Percentiles rank a stretch among this genome's conserved stretches.
phyloP scores from a whole-genome alignment of 2,797 vertebrate genomes.

The Schizopygopsis pylzovi region DNA sequence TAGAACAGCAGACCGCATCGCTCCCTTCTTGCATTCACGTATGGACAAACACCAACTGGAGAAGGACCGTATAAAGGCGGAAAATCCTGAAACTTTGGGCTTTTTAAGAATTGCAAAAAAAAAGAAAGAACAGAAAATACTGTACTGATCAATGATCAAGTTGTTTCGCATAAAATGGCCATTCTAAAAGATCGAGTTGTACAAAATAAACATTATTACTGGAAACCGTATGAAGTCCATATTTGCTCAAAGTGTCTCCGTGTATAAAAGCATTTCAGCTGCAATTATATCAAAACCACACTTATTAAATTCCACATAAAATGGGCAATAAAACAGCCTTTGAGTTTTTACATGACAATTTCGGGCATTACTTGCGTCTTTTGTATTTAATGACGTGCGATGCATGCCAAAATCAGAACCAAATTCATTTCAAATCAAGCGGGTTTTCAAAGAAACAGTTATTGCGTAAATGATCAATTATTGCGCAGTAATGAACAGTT shows the following conservation, averaged over 20 bases:
- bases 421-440: constrained; percentile 12
- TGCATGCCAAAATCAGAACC: background rate
- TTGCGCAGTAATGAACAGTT: constrained; percentile 49
- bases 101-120: constrained; percentile 33
- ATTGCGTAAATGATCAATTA: constrained; percentile 46
- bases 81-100: constrained; percentile 8
- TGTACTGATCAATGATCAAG: constrained; percentile 51
- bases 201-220: constrained; percentile 46
- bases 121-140: constrained; percentile 7
- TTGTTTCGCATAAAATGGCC: constrained; percentile 22
- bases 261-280: constrained; percentile 29
- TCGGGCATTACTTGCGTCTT: constrained; percentile 1
- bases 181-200: constrained; percentile 14
- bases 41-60: constrained; percentile 8
- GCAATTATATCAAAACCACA: constrained; percentile 54
- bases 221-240: constrained; percentile 44
- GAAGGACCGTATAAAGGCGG: constrained; percentile 25
- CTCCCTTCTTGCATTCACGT: background rate
- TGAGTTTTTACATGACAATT: background rate
- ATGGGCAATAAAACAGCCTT: constrained; percentile 28
- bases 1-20: constrained; percentile 34
- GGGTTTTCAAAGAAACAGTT: constrained; percentile 30
- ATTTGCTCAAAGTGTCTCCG: constrained; percentile 56
- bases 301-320: constrained; percentile 13
- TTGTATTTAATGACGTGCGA: background rate